Base-by-base conservation (phyloP, 2,888 invertebrate genomes). In the Amiota mariae region DNA sequence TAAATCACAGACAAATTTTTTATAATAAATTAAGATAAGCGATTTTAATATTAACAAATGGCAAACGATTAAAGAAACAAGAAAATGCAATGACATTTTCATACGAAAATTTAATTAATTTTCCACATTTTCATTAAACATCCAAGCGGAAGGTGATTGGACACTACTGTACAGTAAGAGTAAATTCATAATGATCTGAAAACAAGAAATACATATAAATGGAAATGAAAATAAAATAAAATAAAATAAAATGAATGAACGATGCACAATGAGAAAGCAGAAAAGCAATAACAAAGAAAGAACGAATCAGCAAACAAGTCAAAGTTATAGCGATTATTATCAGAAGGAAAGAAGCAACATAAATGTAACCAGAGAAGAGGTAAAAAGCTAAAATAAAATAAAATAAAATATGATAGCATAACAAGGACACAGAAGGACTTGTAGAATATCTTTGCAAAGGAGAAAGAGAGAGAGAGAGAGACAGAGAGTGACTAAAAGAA, bases 21-120 rank as follows among this genome's bases (percentile, higher is more conserved):
- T 36, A 6, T 36, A 36, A 2, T 4, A 36, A 36, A 36, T 6
- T 36, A 36, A 36, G 6, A 4, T 36, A 36, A 36, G 36, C 2
- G 1, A 36, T 36, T 36, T 36, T 36, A 36, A 36, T 6, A 54
- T 54, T 54, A 8, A 54, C 24, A 59, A n/a, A 15, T 18, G 59
- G 11, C 59, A 59, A 59, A 59, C 10, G 8, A 9, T 15, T 18
- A n/a, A 59, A 59, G 9, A 6, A 15, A 18, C 59, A 59, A 36
- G 36, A 36, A 36, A 36, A 36, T 73, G 73, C 73, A 61, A 72
- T 12, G 57, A 57, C 71, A 61, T 68, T 75, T 47, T 47, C 63
- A 36, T 8, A 76, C 72, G 74, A 36, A 79, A 77, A 78, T 83
- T 86, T 84, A 85, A 84, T 84, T 83, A 85, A 84, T 85, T 78